Evolutionary conservation across 1,140 invertebrate genomes (phyloP).

Genomic region (Lethrus apterus): DNA sequence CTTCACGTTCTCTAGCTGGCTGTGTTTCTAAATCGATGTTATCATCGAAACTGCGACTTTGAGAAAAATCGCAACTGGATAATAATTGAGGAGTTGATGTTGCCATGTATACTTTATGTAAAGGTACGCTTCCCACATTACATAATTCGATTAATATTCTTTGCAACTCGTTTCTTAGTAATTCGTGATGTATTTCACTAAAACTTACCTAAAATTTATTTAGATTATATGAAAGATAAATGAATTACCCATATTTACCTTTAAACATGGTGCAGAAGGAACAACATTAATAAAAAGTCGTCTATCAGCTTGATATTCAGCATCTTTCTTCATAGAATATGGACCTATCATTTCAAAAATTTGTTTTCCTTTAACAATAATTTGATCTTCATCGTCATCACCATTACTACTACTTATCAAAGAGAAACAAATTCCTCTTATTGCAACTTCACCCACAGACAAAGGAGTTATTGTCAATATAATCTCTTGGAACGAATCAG

Average conservation of each 20-base stretch:
- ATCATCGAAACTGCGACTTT: conserved; percentile 26
- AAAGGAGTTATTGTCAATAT: conserved; percentile 44
- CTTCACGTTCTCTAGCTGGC: conserved; percentile 42
- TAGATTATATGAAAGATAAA: too few species aligned
- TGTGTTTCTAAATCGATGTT: conserved; percentile 35
- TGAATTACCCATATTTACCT: too few species aligned
- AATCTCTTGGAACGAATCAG: conserved; percentile 38
- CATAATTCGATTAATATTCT: conserved; percentile 57
- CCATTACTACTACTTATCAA: conserved; percentile 38
- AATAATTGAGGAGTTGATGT: conserved; percentile 63
- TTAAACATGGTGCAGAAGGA: conserved; percentile 62
- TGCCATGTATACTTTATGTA: conserved; percentile 59
- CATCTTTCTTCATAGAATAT: conserved; percentile 43
- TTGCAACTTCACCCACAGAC: conserved; percentile 39
- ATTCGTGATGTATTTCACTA: conserved; percentile 56
- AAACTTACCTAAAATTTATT: conserved; percentile 61
- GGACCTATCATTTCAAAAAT: conserved; percentile 49
- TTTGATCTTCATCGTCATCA: conserved; percentile 35
- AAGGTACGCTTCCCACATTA: conserved; percentile 59
- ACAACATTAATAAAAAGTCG: conserved; percentile 58
- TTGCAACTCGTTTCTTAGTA: conserved; percentile 68
- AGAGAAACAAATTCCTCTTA: conserved; percentile 42
- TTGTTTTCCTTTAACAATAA: conserved; percentile 54
- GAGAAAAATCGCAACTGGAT: conserved; percentile 34
- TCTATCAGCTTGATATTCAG: conserved; percentile 46